phyloP scores from a whole-genome alignment of 2,888 invertebrate genomes.

The Shargacucullia verbasci region DNA sequence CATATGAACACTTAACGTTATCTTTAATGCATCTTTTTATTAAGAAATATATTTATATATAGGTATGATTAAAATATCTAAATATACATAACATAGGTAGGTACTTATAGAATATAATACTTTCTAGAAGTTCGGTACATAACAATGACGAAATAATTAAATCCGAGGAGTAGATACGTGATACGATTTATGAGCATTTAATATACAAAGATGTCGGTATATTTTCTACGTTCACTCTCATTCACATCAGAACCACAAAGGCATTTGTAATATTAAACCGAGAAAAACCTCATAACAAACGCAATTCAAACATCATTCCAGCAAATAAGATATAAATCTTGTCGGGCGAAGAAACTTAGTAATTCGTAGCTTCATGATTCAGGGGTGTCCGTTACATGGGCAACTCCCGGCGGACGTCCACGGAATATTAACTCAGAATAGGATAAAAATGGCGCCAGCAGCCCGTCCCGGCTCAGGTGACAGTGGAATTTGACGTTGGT shows the following conservation, averaged over 20 bases:
- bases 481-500: constrained; percentile 82
- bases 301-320: constrained; percentile 54
- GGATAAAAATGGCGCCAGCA: constrained; percentile 82
- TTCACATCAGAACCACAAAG: constrained; percentile 36
- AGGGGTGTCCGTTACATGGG: constrained; percentile 78
- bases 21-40: too few species aligned
- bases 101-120: too few species aligned
- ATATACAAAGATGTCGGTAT: constrained; percentile 16
- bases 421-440: constrained; percentile 84
- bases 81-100: too few species aligned
- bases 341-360: constrained; percentile 62
- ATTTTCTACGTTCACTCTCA: constrained; percentile 17
- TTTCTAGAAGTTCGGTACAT: too few species aligned
- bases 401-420: constrained; percentile 77
- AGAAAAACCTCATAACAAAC: constrained; percentile 54
- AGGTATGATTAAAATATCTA: too few species aligned
- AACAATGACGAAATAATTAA: too few species aligned
- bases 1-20: background rate
- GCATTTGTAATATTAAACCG: constrained; percentile 38
- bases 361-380: constrained; percentile 74
- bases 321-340: constrained; percentile 58
- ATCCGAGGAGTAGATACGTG: background rate
- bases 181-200: constrained; percentile 9
- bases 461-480: constrained; percentile 79
- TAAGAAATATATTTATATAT: too few species aligned